These are phyloP conservation scores for Thunnus albacares DNA, from an alignment of 2,797 vertebrate genomes.

Conservation along the genomic window DNA sequence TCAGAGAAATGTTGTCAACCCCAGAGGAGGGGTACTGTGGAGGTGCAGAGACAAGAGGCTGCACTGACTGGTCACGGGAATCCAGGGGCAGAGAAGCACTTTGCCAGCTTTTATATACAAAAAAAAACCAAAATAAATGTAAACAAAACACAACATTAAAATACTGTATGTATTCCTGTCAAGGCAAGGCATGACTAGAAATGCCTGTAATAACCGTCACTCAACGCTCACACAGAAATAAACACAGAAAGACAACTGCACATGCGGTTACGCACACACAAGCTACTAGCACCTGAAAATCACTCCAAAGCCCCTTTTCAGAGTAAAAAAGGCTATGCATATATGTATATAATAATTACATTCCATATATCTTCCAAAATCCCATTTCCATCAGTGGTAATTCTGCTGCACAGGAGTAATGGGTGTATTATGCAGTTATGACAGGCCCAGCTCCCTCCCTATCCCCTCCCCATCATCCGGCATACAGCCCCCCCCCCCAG, in stretches of 20 bases:
- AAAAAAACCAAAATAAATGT: slow-evolving; percentile 8
- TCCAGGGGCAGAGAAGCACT: slow-evolving; percentile 16
- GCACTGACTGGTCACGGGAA: slow-evolving; percentile 31
- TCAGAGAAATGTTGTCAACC: slow-evolving; percentile 64
- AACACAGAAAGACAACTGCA: slow-evolving; percentile 40
- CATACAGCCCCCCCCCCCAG: slow-evolving; percentile 29
- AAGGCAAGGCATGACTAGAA: not conserved
- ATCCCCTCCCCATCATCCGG: slow-evolving; percentile 67
- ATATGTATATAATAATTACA: slow-evolving; percentile 88
- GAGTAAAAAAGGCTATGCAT: slow-evolving; percentile 80
- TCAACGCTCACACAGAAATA: slow-evolving; percentile 36
- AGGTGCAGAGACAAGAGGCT: slow-evolving; percentile 28
- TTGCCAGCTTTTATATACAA: slow-evolving; percentile 25
- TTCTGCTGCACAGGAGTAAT: slow-evolving; percentile 85
- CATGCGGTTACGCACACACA: slow-evolving; percentile 33
- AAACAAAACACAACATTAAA: slow-evolving; percentile 30
- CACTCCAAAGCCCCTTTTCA: slow-evolving; percentile 68
- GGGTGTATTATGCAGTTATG: slow-evolving; percentile 86
- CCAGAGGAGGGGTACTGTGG: slow-evolving; percentile 44
- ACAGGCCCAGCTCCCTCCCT: slow-evolving; percentile 76
- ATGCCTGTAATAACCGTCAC: slow-evolving; percentile 6
- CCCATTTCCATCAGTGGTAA: slow-evolving; percentile 87
- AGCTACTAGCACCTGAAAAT: slow-evolving; percentile 61
- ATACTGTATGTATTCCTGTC: slow-evolving; percentile 13
- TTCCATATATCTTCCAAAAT: slow-evolving; percentile 87